Conservation (phyloP, 2,113 vertebrate species). For the Pipra filicauda region DNA sequence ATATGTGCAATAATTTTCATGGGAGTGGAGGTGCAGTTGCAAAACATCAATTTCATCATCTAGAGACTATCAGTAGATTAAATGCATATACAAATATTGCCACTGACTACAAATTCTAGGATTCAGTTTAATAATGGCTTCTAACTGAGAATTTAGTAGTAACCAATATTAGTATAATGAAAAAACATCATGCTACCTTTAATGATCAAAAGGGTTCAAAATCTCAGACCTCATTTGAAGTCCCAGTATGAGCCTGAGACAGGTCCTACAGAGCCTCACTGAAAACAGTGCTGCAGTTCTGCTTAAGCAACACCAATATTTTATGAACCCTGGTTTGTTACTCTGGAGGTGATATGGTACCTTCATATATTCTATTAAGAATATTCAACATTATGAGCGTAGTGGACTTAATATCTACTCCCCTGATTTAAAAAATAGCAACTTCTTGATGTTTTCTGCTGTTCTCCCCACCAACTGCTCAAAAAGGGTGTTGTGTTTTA, state of each 20-base stretch:
- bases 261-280: background rate
- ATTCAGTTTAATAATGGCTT: background rate
- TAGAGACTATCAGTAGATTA: background rate
- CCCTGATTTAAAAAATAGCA: background rate
- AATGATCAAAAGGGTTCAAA: background rate
- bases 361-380: background rate
- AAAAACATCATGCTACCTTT: background rate
- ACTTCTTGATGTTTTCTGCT: background rate
- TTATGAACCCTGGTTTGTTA: background rate
- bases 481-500: background rate
- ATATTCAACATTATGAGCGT: background rate
- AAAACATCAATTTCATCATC: background rate
- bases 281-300: background rate
- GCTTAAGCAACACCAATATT: background rate
- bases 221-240: background rate
- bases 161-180: background rate
- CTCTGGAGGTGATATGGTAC: background rate
- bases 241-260: background rate
- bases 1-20: background rate
- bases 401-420: background rate
- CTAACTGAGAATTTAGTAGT: background rate
- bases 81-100: background rate
- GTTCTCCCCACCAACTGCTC: background rate
- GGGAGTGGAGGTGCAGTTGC: background rate
- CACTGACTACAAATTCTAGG: background rate